Evolutionary conservation across 2,797 vertebrate species (phyloP), one percentile per base, ranked within the genome.

Genomic region (Pyrocephalus nanus): DNA sequence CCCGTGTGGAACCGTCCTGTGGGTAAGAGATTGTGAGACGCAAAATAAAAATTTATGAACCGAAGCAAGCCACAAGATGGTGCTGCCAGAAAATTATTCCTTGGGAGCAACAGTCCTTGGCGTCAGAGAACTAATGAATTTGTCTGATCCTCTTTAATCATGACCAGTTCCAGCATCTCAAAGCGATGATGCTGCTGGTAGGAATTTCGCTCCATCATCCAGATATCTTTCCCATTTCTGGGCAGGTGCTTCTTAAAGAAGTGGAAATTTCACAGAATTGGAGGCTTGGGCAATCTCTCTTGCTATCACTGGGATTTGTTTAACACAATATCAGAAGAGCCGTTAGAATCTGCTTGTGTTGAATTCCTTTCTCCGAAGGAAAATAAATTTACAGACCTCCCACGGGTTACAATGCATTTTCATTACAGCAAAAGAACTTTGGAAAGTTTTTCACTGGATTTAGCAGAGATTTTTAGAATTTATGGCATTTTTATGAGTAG

Each of bases 31-130:
- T 4, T 2, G 13, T 1, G 65, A 66, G 21, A 13, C 8, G 5
- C 16, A 30, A 66, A 80, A 26, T 2, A 13, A 25, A 22, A 76
- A 76, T 57, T 67, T 38, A 53, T 19, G 26, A 47, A 5, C 65
- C 8, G 32, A 17, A 36, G 21, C 32, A 45, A 73, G 26, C 94
- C 97, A 95, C 94, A 62, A 95, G 97, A 29, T 96, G 97, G 96
- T 70, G 94, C 95, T 93, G 69, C 45, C 57, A 27, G 61, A 12
- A 50, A 53, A 42, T 8, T 3, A 29, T 30, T 80, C n/a, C 14
- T 25, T 22, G 3, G 32, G 42, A 64, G 34, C 23, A 58, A 38
- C 38, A 11, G 12, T 1, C 7, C 64, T 26, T 7, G n/a, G 32
- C 5, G 0, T 57, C 27, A 12, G 32, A 25, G 25, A 30, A 2